Conservation (phyloP, 2,113 vertebrate genomes). For the Ascaphus truei region DNA sequence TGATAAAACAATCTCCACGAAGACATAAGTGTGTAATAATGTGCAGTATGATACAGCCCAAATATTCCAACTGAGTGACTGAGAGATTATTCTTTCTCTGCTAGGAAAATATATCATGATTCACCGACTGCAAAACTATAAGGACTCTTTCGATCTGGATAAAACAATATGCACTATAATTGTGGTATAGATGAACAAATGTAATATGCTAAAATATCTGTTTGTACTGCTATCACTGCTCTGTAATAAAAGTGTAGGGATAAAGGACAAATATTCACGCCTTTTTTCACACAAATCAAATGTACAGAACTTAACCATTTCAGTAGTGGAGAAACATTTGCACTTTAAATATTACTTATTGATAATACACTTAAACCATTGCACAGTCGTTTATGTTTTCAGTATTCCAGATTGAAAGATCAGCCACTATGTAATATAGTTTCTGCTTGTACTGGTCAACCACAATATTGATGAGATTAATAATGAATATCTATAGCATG, state of each 20-base stretch:
- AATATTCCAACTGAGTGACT: background rate
- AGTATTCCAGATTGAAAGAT: background rate
- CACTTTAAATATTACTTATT: background rate
- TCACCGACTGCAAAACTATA: background rate
- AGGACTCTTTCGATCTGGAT: background rate
- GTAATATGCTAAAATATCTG: too few relatives aligned
- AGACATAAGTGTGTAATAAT: background rate
- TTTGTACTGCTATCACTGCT: too few relatives aligned
- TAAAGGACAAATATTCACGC: too few relatives aligned
- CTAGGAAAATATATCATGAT: background rate
- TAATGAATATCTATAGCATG: conserved; percentile 61
- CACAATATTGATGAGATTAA: conserved; percentile 62
- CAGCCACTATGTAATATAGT: conserved; percentile 52
- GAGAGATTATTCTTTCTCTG: background rate
- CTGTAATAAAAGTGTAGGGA: too few relatives aligned
- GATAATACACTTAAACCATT: background rate
- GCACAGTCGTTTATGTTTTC: background rate
- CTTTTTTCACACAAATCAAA: too few relatives aligned
- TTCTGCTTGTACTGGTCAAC: conserved; percentile 63
- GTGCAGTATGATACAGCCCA: background rate
- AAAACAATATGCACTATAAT: background rate
- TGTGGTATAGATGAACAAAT: background rate
- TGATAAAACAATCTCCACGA: background rate
- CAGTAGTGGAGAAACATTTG: background rate
- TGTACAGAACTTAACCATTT: too few relatives aligned